A percentile compares a stretch with the other conserved stretches of the same genome.
Conservation (phyloP, 2,797 vertebrate species). For the Syndactyla subalaris region DNA sequence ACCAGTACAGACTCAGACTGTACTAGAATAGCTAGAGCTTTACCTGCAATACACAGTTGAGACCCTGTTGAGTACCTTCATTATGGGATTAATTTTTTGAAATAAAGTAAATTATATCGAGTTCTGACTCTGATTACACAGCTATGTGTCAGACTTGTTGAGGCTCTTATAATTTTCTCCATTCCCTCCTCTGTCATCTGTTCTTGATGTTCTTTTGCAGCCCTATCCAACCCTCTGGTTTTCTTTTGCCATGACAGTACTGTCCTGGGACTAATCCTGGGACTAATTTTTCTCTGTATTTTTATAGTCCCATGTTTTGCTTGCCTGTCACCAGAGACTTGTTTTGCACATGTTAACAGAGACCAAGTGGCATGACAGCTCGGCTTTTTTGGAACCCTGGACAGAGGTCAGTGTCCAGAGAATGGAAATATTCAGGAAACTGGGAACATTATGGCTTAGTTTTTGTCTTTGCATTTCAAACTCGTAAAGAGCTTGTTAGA, state of each 20-base stretch:
- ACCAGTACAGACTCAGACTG: background rate
- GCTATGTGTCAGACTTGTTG: background rate
- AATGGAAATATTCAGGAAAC: background rate
- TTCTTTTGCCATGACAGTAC: background rate
- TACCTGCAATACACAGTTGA: background rate
- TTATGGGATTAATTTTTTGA: background rate
- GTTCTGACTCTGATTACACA: background rate
- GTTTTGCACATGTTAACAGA: background rate
- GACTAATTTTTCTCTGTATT: background rate
- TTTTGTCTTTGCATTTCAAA: slow-evolving; percentile 21
- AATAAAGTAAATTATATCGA: background rate
- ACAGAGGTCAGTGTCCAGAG: slow-evolving; percentile 61
- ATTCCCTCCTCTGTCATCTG: background rate
- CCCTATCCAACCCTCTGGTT: background rate
- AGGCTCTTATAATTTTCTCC: background rate
- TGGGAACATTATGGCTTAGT: background rate
- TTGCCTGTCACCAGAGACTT: background rate
- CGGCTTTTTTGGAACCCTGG: background rate
- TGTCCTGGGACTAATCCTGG: background rate
- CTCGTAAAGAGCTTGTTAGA: background rate
- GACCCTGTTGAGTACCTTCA: background rate
- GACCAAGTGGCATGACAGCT: background rate
- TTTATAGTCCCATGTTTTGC: background rate
- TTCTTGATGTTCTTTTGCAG: background rate
- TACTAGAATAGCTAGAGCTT: background rate